A percentile compares a stretch with the other conserved stretches of the same genome.
Evolutionary conservation across 1,140 invertebrate species (phyloP).

Genomic region (Formica exsecta): DNA sequence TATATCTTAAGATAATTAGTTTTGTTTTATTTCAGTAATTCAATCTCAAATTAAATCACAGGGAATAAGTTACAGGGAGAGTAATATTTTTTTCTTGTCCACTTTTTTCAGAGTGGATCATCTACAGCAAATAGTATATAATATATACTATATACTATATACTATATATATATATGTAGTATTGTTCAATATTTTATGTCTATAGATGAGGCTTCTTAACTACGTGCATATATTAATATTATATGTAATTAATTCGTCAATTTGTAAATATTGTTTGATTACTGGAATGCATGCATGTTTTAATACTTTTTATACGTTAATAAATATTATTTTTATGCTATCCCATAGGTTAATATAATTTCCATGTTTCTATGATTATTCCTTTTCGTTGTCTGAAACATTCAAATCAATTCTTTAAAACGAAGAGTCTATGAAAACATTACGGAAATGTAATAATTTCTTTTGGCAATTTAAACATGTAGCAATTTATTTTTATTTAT

Average conservation of each 20-base stretch:
- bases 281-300: slow-evolving; percentile 47
- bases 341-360: slow-evolving; percentile 1
- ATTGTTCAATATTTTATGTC: too few species aligned
- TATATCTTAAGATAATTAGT: not conserved
- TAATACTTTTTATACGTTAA: slow-evolving; percentile 73
- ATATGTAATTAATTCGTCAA: slow-evolving; percentile 59
- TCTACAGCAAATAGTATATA: not conserved
- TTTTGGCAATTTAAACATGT: not conserved
- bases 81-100: not conserved
- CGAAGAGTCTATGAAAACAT: not conserved
- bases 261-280: slow-evolving; percentile 70
- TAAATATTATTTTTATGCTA: slow-evolving; percentile 68
- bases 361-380: slow-evolving; percentile 3
- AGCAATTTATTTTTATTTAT: not conserved
- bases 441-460: not conserved
- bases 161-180: too few species aligned
- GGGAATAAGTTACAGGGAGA: not conserved
- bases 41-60: not conserved
- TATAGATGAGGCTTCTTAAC: not conserved
- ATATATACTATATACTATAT: too few species aligned
- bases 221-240: slow-evolving; percentile 26
- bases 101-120: not conserved
- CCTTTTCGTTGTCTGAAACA: not conserved
- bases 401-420: not conserved
- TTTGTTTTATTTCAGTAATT: not conserved